These are phyloP conservation scores for Andricus quercusramuli DNA, from an alignment of 2,888 invertebrate species.

Conservation along the genomic window DNA sequence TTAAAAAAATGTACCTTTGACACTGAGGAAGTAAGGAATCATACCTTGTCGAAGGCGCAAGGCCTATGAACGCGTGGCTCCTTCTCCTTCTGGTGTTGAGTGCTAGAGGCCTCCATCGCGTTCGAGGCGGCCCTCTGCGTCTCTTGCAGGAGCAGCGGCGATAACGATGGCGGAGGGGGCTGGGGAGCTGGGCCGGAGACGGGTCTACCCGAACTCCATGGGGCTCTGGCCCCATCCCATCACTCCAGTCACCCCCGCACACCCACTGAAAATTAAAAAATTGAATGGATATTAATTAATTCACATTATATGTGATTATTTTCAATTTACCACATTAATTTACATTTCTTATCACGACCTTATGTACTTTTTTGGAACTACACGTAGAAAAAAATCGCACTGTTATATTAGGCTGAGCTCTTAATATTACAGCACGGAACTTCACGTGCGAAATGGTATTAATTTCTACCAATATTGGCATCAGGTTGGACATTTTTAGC, in stretches of 20 bases:
- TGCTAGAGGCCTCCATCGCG: constrained; percentile 77
- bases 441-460: too few species aligned
- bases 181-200: constrained; percentile 85
- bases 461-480: too few species aligned
- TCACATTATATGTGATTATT: not conserved
- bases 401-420: too few species aligned
- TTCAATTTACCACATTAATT: too few species aligned
- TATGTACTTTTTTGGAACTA: too few species aligned
- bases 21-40: not conserved
- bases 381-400: too few species aligned
- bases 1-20: not conserved
- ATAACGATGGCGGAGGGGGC: constrained; percentile 82
- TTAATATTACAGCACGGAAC: too few species aligned
- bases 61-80: constrained; percentile 77
- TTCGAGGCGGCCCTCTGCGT: constrained; percentile 77
- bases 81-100: constrained; percentile 75
- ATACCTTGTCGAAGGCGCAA: constrained; percentile 80
- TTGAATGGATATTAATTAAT: not conserved
- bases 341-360: too few species aligned
- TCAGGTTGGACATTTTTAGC: too few species aligned
- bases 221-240: constrained; percentile 92
- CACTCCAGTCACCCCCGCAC: constrained; percentile 87
- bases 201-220: constrained; percentile 92
- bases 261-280: constrained; percentile 81
- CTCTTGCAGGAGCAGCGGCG: constrained; percentile 79